Conservation (phyloP, 2,113 vertebrate species). For the Atlantisia rogersi region DNA sequence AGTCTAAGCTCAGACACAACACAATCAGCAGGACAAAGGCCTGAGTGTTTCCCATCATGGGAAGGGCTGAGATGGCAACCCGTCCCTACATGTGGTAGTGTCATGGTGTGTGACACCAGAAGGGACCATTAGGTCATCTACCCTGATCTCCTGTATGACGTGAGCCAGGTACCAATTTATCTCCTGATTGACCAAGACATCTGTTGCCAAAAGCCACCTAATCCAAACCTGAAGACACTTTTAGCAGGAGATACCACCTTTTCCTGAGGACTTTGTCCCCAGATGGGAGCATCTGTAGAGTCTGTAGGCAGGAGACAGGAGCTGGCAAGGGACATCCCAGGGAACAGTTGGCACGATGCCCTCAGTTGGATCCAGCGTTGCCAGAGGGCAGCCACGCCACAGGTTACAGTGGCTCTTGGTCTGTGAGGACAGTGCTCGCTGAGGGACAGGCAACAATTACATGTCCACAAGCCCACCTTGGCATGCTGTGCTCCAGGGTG, state of each 20-base stretch:
- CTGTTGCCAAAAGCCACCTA: background rate
- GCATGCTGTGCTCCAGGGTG: background rate
- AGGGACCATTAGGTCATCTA: background rate
- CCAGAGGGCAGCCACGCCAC: too few species aligned
- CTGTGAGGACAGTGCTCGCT: background rate
- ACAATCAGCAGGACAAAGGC: background rate
- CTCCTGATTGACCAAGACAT: accelerated
- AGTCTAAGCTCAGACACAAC: too few species aligned
- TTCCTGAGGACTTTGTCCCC: background rate
- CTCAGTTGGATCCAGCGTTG: background rate
- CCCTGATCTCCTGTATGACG: background rate
- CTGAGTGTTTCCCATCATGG: accelerated
- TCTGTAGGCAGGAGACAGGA: background rate
- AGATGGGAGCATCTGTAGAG: background rate
- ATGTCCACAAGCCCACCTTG: background rate
- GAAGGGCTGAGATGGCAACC: background rate
- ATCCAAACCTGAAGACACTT: background rate
- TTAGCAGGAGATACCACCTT: background rate
- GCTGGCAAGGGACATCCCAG: background rate
- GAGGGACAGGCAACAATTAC: background rate
- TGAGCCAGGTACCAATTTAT: too few species aligned
- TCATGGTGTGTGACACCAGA: background rate
- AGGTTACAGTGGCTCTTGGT: background rate
- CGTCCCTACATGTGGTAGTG: accelerated
- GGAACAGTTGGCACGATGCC: background rate